Base-by-base conservation (phyloP, 2,888 invertebrate species). In the Stegana nigrithorax region DNA sequence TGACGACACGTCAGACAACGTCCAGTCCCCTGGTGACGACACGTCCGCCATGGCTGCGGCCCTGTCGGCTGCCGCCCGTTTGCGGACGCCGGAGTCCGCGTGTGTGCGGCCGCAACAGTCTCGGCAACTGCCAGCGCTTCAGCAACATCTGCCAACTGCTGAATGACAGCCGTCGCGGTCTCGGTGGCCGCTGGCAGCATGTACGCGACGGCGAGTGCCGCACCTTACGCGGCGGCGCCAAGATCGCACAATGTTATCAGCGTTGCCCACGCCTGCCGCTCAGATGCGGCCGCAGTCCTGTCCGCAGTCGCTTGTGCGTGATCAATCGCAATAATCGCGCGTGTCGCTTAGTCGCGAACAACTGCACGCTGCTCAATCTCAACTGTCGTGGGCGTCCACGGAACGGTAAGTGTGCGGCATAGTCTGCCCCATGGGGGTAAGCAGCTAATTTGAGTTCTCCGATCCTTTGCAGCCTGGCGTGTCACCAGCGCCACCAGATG, bases 341-440 rank as follows among this genome's bases (percentile, higher is more conserved):
- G 17, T 78, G 78, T 68, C 70, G 69, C 50, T 5, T 75, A 12
- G 1, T 78, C 56, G 65, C 71, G 60, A 72, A 67, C 50, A 65
- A 26, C 10, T 75, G 78, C 17, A 69, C 69, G 62, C 56, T 78
- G 59, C 59, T 51, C n/a, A 72, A 78, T 60, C 64, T 63, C 42
- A 75, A 78, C 27, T 78, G 74, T 27, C 59, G 60, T 25, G 1
- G 44, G 0, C 29, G n/a, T 1, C 71, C 75, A 1, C 64, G 67
- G 7, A 27, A 73, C 29, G 66, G 75, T 73, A 44, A 78, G 73
- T 70, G 14, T n/a, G n/a, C n/a, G 14, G 21, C 19, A 55, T 8
- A 25, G 0, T n/a, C 23, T 25, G 4, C 8, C n/a, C n/a, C n/a
- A n/a, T n/a, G n/a, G n/a, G n/a, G n/a, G 0, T 7, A 8, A 25